Conservation (phyloP, 2,888 invertebrate species). For the Acrobasis suavella region DNA sequence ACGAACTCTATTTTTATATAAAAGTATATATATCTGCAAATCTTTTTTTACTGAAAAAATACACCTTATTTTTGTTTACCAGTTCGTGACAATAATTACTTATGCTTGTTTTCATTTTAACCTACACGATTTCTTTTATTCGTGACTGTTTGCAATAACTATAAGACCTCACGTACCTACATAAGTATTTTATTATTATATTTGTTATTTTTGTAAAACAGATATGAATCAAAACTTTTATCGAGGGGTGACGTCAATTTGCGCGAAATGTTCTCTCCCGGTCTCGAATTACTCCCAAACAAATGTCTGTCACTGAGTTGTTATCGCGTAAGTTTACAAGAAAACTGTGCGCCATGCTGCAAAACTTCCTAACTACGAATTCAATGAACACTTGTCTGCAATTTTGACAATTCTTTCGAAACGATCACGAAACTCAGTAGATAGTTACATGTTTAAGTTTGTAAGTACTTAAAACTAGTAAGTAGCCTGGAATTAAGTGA, state of each 20-base stretch:
- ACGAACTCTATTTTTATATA: no score
- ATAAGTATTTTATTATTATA: not conserved
- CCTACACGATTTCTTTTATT: no score
- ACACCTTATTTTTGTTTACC: no score
- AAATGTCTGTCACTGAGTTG: constrained; percentile 64
- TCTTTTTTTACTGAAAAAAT: no score
- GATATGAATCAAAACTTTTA: constrained; percentile 70
- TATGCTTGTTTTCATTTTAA: no score
- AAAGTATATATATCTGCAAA: no score
- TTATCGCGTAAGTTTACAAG: constrained; percentile 61
- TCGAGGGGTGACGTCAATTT: constrained; percentile 69
- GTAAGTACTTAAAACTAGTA: not conserved
- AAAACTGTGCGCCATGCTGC: constrained; percentile 48
- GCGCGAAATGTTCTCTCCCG: constrained; percentile 57
- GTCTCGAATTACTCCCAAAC: constrained; percentile 69
- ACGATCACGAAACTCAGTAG: not conserved
- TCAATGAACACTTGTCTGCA: constrained; percentile 24
- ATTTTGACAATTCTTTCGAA: not conserved
- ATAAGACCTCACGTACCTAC: no score
- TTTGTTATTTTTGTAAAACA: constrained; percentile 37
- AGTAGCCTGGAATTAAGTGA: constrained; percentile 20
- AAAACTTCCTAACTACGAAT: constrained; percentile 43
- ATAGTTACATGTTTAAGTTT: not conserved
- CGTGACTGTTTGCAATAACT: no score
- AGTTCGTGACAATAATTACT: no score